A percentile compares a stretch with the other conserved stretches of the same genome.
These are phyloP conservation scores for Sycophila sp. DNA, from an alignment of 1,140 invertebrate genomes.

Conservation along the genomic window DNA sequence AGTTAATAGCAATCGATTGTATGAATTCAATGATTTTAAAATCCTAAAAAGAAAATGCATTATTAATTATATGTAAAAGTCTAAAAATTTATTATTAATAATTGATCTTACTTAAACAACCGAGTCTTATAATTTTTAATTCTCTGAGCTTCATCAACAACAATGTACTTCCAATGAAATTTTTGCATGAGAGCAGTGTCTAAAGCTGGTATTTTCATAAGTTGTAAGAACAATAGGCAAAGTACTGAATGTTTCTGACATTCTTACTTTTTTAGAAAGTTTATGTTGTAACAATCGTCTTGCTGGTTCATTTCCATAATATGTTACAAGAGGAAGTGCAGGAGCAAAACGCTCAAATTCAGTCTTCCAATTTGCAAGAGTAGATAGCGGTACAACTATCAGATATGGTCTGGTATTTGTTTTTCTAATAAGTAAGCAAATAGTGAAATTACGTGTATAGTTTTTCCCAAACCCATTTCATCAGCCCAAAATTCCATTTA, in stretches of 20 bases:
- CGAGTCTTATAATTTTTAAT: conserved; percentile 75
- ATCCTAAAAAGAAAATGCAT: conserved; percentile 50
- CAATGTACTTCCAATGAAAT: conserved; percentile 73
- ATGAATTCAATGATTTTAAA: conserved; percentile 58
- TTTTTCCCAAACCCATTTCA: conserved; percentile 86
- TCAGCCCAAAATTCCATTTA: conserved; percentile 83
- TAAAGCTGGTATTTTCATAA: conserved; percentile 68
- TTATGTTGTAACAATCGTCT: conserved; percentile 50
- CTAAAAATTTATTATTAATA: conserved; percentile 1
- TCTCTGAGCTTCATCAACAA: conserved; percentile 79
- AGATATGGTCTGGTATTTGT: conserved; percentile 71
- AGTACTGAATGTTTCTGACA: conserved; percentile 45
- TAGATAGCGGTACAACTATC: conserved; percentile 75
- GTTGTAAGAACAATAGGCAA: conserved; percentile 70
- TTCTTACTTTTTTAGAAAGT: conserved; percentile 53
- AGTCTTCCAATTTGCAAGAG: conserved; percentile 76
- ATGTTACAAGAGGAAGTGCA: conserved; percentile 69
- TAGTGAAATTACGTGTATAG: conserved; percentile 76
- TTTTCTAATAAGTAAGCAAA: conserved; percentile 68
- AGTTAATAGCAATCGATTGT: conserved; percentile 74
- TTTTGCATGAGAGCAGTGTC: conserved; percentile 62
- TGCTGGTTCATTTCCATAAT: conserved; percentile 65
- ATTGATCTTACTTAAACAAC: conserved; percentile 64
- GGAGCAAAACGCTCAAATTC: conserved; percentile 78
- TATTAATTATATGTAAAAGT: conserved; percentile 3